phyloP scores from a whole-genome alignment of 2,113 vertebrate species.

The Sakesphorus luctuosus region DNA sequence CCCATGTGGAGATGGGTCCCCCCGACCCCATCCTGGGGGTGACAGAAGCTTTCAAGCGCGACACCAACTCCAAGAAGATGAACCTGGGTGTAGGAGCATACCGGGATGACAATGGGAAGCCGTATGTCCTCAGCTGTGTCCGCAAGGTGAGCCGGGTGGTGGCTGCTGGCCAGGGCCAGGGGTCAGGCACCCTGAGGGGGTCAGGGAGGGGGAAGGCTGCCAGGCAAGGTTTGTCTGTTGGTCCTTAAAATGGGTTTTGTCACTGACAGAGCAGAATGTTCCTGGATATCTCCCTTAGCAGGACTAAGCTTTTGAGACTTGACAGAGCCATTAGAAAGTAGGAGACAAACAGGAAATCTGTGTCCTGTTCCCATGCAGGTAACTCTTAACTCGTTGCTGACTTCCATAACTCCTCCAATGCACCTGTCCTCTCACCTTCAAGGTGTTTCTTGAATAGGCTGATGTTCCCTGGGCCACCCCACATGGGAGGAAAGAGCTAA shows the following conservation, averaged over 20 bases:
- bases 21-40: slow-evolving; percentile 96
- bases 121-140: slow-evolving; percentile 88
- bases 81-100: slow-evolving; percentile 95
- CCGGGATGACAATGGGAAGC: slow-evolving; percentile 92
- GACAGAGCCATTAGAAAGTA: not conserved
- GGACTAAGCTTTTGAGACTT: not conserved
- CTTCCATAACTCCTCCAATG: not conserved
- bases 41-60: slow-evolving; percentile 91
- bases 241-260: not conserved
- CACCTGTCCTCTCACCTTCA: not conserved
- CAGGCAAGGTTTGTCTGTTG: not conserved
- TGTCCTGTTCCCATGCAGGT: not conserved
- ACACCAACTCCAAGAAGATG: slow-evolving; percentile 94
- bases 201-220: not conserved
- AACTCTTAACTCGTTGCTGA: rapidly evolving
- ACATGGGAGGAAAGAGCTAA: not conserved
- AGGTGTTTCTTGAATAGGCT: not conserved
- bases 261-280: not conserved
- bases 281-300: not conserved
- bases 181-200: not conserved
- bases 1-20: slow-evolving; percentile 93
- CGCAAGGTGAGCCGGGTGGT: slow-evolving; percentile 83
- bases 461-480: not conserved
- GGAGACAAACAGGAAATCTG: not conserved
- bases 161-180: not conserved